These are phyloP conservation scores for Melanchra persicariae DNA, from an alignment of 2,888 invertebrate genomes.

Conservation along the genomic window DNA sequence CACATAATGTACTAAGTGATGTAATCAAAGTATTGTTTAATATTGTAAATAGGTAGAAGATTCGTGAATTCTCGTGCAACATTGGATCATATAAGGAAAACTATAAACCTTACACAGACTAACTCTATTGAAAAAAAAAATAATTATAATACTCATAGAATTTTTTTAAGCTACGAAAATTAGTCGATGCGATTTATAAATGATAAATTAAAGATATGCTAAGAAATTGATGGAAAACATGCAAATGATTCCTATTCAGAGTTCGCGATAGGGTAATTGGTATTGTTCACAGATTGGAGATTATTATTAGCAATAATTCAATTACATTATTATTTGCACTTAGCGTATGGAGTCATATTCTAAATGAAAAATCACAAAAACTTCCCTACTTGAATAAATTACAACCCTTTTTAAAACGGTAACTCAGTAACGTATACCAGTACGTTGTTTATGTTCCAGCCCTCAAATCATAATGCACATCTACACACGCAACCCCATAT, in stretches of 20 bases:
- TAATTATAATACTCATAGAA: no score
- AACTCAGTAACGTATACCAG: slow-evolving; percentile 19
- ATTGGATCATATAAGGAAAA: not conserved
- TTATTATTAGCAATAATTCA: no score
- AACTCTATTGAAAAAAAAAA: no score
- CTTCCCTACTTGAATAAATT: not conserved
- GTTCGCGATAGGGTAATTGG: no score
- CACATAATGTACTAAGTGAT: not conserved
- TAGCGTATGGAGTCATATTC: not conserved
- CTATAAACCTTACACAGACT: no score
- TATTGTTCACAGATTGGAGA: no score
- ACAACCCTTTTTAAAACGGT: slow-evolving; percentile 20
- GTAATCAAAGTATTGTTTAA: not conserved
- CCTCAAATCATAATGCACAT: slow-evolving; percentile 49
- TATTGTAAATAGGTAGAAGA: not conserved
- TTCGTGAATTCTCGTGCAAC: not conserved
- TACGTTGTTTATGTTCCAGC: slow-evolving; percentile 30
- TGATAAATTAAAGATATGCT: no score
- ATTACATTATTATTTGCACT: no score
- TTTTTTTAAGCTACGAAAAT: no score
- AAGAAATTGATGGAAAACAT: no score
- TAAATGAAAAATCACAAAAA: not conserved
- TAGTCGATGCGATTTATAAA: no score
- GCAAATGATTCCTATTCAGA: no score
- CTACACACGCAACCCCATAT: slow-evolving; percentile 44